Base-by-base conservation (phyloP, 2,113 vertebrate species). In the Neotoma lepida region DNA sequence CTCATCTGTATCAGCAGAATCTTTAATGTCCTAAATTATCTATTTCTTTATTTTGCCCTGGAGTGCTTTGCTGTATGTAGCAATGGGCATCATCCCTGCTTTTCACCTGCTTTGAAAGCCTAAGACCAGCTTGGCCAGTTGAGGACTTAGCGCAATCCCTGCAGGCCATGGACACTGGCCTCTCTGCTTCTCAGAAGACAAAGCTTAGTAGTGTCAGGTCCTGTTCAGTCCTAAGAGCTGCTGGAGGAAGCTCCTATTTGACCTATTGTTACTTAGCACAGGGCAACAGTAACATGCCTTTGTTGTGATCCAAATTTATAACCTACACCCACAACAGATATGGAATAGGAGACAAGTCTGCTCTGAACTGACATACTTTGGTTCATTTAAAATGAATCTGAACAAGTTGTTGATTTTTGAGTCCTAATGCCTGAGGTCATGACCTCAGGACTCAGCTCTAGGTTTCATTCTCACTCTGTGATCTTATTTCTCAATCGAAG, bases 291-390 rank as follows among this genome's bases (percentile, higher is more conserved):
- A 58, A 88, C 94, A 92, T 81, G 94, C 93, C 93, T 96, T 87
- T 86, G 68, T 88, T 93, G 89, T 96, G 93, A 90, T 96, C 76
- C 88, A 64, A 96, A 97, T 96, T 96, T 96, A 95, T 84, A 96
- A 88, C 63, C 66, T 89, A 96, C 94, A 88, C 89, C 96, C 94
- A 81, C 70, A 91, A 56, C 90, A 87, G 84, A 41, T 94, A 92
- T 73, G 93, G 93, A 70, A 88, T 84, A 96, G 96, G 96, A 97
- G 95, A 78, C 2, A 93, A 95, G 51, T 94, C 66, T 94, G 66
- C 20, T 88, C 78, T 49, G 63, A 94, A 77, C 3, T 49, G 94
- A 93, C 89, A 78, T 61, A 70, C 13, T 86, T 93, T 84, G 93
- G 12, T 91, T 54, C 88, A 71, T 89, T 96, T 86, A 92, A 90